Conservation (phyloP, 2,888 invertebrate genomes). For the Limulus polyphemus region DNA sequence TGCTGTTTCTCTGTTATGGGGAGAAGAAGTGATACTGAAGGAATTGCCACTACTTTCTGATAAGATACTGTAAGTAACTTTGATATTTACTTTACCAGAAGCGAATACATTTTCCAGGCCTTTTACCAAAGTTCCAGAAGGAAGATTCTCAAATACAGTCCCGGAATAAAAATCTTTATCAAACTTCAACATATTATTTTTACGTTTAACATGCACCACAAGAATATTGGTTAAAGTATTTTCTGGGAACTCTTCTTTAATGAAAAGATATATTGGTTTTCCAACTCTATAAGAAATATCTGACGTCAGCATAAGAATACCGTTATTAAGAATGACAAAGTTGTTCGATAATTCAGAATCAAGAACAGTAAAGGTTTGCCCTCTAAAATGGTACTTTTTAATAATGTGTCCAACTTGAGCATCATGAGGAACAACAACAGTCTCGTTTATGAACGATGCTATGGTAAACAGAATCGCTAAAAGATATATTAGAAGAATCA, state of each 20-base stretch:
- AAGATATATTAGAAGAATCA: too few species aligned
- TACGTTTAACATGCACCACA: slow-evolving; percentile 68
- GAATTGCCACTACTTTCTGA: background rate
- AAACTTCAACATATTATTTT: slow-evolving; percentile 67
- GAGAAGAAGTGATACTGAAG: background rate
- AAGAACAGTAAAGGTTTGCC: slow-evolving; percentile 49
- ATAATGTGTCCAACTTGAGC: slow-evolving; percentile 22
- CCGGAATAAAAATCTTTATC: slow-evolving; percentile 49
- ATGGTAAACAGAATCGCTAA: too few species aligned
- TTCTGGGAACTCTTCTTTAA: slow-evolving; percentile 56
- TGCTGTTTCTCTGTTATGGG: background rate
- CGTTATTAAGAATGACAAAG: slow-evolving; percentile 74
- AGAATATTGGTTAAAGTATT: slow-evolving; percentile 61
- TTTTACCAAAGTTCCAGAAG: slow-evolving; percentile 55
- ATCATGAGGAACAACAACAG: slow-evolving; percentile 23
- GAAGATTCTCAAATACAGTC: slow-evolving; percentile 58
- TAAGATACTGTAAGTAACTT: background rate
- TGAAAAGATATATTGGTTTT: slow-evolving; percentile 63
- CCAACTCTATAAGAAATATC: slow-evolving; percentile 66
- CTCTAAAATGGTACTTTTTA: slow-evolving; percentile 14
- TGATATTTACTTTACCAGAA: background rate
- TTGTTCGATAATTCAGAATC: slow-evolving; percentile 70
- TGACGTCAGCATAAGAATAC: slow-evolving; percentile 79
- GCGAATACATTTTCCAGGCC: background rate
- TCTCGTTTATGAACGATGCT: background rate